Percentiles rank a stretch among this genome's conserved stretches.
These are phyloP conservation scores for Euphydryas editha DNA, from an alignment of 2,888 invertebrate species.

Conservation along the genomic window DNA sequence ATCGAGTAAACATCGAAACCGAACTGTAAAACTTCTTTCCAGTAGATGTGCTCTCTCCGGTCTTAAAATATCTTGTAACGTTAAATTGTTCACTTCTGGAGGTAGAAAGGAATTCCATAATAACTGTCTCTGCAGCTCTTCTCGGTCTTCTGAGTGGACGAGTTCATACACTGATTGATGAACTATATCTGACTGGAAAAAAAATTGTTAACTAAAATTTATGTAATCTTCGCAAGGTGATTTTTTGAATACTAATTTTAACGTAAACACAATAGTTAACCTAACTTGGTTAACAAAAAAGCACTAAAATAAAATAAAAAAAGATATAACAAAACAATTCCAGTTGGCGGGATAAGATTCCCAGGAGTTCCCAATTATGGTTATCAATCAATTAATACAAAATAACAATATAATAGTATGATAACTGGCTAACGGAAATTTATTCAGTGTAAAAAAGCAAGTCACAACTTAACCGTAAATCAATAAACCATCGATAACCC, in stretches of 20 bases:
- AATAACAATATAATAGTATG: constrained; percentile 62
- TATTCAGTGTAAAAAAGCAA: constrained; percentile 63
- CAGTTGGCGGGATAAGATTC: background rate
- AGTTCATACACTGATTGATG: constrained; percentile 99
- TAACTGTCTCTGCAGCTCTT: constrained; percentile 97
- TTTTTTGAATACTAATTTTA: background rate
- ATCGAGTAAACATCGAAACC: constrained; percentile 99
- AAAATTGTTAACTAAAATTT: background rate
- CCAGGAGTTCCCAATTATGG: constrained; percentile 18
- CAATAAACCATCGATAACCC: constrained; percentile 75
- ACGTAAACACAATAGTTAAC: background rate
- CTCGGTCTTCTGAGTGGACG: constrained; percentile 99
- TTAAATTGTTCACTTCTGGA: constrained; percentile 87
- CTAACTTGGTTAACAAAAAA: background rate
- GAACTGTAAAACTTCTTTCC: constrained; percentile 98
- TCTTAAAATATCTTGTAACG: constrained; percentile 94
- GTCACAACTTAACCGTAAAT: constrained; percentile 76
- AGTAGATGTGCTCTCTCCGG: constrained; percentile 95
- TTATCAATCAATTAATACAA: constrained; percentile 38
- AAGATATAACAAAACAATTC: background rate
- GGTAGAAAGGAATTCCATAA: constrained; percentile 97
- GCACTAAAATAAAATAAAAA: background rate
- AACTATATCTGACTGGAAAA: constrained; percentile 98
- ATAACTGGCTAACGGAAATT: constrained; percentile 49
- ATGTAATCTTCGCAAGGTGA: background rate